These are phyloP conservation scores for Paramisgurnus dabryanus DNA, from an alignment of 2,113 vertebrate species.

Conservation along the genomic window DNA sequence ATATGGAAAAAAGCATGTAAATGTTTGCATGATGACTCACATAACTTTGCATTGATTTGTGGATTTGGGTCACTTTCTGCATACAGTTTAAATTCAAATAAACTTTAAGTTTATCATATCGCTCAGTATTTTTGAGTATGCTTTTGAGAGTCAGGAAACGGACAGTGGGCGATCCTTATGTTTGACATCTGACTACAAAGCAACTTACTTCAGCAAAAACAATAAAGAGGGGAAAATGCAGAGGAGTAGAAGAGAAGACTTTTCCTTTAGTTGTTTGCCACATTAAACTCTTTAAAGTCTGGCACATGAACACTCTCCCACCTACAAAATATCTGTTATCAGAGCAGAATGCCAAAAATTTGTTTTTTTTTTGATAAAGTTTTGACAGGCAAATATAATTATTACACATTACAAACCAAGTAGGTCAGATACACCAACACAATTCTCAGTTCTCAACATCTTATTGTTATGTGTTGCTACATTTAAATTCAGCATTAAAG, in stretches of 20 bases:
- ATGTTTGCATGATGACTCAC: no score
- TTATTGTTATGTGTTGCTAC: neutral
- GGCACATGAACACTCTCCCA: neutral
- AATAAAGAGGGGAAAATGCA: neutral
- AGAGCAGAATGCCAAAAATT: neutral
- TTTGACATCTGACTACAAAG: no score
- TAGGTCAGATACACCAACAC: neutral
- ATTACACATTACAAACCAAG: neutral
- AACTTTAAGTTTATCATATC: no score
- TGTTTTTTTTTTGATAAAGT: neutral
- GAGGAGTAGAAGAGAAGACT: conserved; percentile 2
- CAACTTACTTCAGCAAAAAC: neutral
- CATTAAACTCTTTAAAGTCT: neutral
- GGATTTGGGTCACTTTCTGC: no score
- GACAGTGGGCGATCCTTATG: no score
- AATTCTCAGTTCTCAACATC: neutral
- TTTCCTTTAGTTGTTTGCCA: neutral
- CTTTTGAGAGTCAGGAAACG: no score
- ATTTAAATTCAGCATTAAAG: neutral
- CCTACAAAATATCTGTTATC: conserved; percentile 1
- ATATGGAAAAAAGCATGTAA: no score
- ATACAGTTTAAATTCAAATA: no score
- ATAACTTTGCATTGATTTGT: no score
- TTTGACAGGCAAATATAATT: neutral
- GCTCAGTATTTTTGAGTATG: no score